Evolutionary conservation across 1,140 invertebrate genomes (phyloP).

Genomic region (Aethina tumida): DNA sequence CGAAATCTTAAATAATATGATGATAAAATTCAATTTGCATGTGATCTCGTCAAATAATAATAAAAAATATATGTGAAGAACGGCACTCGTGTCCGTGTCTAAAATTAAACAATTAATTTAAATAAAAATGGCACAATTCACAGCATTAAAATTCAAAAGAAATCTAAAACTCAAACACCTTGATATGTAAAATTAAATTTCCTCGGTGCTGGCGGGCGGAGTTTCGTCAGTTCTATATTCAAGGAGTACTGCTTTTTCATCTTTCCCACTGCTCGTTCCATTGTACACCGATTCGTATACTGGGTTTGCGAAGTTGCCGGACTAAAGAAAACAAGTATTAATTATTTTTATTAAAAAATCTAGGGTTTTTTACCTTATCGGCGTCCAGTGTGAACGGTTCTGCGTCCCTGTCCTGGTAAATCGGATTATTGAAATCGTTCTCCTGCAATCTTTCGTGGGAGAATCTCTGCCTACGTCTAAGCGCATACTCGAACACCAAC

Average conservation of each 20-base stretch:
- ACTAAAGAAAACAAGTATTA: constrained; percentile 27
- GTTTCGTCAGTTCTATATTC: constrained; percentile 31
- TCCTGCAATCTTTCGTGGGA: constrained; percentile 69
- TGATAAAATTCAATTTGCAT: too few species aligned
- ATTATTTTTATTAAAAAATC: constrained; percentile 15
- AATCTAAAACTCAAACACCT: too few species aligned
- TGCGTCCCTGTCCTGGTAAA: constrained; percentile 61
- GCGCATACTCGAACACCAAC: constrained; percentile 19
- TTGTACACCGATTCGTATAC: constrained; percentile 74
- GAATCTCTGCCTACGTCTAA: constrained; percentile 51
- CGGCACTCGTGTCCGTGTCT: background rate
- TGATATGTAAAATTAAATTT: constrained; percentile 23
- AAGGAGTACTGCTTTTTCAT: constrained; percentile 48
- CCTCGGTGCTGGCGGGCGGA: constrained; percentile 24
- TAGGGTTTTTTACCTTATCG: constrained; percentile 41
- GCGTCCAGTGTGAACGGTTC: constrained; percentile 49
- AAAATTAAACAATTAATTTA: constrained; percentile 5
- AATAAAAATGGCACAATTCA: constrained; percentile 34
- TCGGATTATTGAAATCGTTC: constrained; percentile 71
- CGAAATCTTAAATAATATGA: too few species aligned
- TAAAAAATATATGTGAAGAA: constrained; percentile 1
- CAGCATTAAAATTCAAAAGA: constrained; percentile 26
- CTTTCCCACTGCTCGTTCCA: constrained; percentile 35
- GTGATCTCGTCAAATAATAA: too few species aligned
- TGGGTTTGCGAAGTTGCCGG: constrained; percentile 71